Percentiles rank a stretch among this genome's conserved stretches.
phyloP scores from a whole-genome alignment of 2,797 vertebrate genomes.

The Columba guinea region DNA sequence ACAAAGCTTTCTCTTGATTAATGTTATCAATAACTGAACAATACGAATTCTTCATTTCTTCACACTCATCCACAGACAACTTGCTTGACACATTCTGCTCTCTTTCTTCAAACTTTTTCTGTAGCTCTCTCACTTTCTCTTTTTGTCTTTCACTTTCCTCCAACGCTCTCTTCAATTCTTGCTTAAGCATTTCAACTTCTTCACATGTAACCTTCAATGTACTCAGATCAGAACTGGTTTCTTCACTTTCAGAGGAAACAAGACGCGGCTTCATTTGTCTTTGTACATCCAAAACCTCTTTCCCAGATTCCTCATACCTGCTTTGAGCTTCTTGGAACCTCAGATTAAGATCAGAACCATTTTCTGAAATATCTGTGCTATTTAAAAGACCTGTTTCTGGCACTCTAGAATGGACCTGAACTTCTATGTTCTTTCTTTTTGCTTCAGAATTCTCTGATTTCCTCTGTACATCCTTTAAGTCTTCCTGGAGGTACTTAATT shows the following conservation, averaged over 20 bases:
- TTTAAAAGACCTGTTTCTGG: constrained; percentile 37
- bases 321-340: constrained; percentile 85
- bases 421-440: constrained; percentile 81
- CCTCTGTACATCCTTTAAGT: constrained; percentile 80
- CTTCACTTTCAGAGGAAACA: constrained; percentile 54
- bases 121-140: constrained; percentile 80
- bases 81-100: constrained; percentile 43
- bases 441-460: constrained; percentile 83
- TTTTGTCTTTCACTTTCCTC: constrained; percentile 80
- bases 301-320: constrained; percentile 82
- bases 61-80: constrained; percentile 76
- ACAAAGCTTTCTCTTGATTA: constrained; percentile 80
- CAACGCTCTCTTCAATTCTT: constrained; percentile 78
- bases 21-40: constrained; percentile 79
- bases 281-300: constrained; percentile 83
- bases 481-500: constrained; percentile 79
- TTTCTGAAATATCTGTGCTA: constrained; percentile 80
- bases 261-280: constrained; percentile 68
- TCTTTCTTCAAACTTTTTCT: constrained; percentile 79
- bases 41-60: constrained; percentile 81
- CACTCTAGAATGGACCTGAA: constrained; percentile 74
- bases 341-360: constrained; percentile 83
- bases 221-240: constrained; percentile 57
- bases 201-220: constrained; percentile 64
- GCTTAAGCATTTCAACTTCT: constrained; percentile 83